phyloP scores from a whole-genome alignment of 1,140 invertebrate genomes.

The Scaptomyza hsui region DNA sequence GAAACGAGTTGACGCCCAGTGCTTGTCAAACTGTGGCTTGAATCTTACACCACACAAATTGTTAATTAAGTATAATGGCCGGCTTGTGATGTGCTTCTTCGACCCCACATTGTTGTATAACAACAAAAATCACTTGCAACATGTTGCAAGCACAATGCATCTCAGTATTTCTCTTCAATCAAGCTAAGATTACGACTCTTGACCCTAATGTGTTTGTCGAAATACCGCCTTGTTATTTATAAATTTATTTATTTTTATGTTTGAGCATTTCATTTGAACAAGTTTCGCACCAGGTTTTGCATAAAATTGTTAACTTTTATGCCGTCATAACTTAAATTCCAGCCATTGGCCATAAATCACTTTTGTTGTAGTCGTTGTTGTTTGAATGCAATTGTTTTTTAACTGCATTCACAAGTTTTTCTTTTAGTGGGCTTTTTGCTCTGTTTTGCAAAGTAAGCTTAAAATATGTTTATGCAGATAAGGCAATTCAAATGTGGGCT shows the following conservation, averaged over 20 bases:
- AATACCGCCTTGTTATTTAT: conserved; percentile 14
- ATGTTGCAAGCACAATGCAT: conserved; percentile 15
- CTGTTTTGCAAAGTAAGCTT: not conserved
- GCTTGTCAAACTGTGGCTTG: conserved; percentile 33
- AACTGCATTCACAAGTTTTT: conserved; percentile 14
- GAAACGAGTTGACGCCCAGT: conserved; percentile 29
- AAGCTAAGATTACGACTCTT: conserved; percentile 32
- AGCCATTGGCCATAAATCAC: conserved; percentile 42
- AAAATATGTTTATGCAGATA: not conserved
- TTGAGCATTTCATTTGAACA: conserved; percentile 6
- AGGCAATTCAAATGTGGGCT: conserved; percentile 7
- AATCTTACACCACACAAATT: conserved; percentile 22
- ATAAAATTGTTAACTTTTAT: conserved; percentile 40
- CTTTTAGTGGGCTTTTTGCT: not conserved
- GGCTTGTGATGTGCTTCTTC: conserved; percentile 26
- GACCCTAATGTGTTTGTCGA: conserved; percentile 38
- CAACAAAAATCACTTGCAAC: conserved; percentile 25
- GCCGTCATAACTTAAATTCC: conserved; percentile 46
- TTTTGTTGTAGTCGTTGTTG: conserved; percentile 7
- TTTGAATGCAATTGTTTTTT: conserved; percentile 31
- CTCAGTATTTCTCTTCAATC: conserved; percentile 28
- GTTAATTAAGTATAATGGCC: conserved; percentile 34
- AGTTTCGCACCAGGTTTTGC: conserved; percentile 32
- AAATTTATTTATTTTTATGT: conserved; percentile 35
- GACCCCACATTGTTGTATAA: conserved; percentile 13